Percentiles rank a stretch among this genome's conserved stretches.
Conservation (phyloP, 2,797 vertebrate species). For the Cephalopachus bancanus region DNA sequence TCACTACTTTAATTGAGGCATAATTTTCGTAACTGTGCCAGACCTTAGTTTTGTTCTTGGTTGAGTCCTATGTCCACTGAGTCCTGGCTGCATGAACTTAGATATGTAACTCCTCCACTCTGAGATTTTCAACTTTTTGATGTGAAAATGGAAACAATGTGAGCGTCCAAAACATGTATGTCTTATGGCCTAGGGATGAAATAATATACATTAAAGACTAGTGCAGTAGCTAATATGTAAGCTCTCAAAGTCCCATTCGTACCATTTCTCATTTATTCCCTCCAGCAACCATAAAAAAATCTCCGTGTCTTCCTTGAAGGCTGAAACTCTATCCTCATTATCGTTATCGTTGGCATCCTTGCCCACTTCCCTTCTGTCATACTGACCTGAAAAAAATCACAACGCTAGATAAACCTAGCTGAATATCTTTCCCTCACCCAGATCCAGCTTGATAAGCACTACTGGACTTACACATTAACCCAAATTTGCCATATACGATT, state of each 20-base stretch:
- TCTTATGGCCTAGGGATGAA: neutral
- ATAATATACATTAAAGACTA: neutral
- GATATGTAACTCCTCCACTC: neutral
- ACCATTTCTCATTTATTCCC: neutral
- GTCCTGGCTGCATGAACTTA: neutral
- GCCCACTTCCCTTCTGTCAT: neutral
- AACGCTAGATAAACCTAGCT: neutral
- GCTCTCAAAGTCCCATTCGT: neutral
- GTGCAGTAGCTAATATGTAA: neutral
- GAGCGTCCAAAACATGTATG: neutral
- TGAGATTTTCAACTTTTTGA: neutral
- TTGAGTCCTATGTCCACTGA: neutral
- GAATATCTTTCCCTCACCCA: neutral
- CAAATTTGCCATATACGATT: neutral
- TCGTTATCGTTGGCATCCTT: neutral
- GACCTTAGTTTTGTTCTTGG: neutral
- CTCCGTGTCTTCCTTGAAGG: neutral
- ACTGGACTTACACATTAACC: neutral
- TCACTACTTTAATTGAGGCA: neutral
- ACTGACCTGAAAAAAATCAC: neutral
- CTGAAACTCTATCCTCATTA: neutral
- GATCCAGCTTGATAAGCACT: neutral
- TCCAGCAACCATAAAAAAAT: neutral
- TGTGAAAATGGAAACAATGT: constrained; percentile 20
- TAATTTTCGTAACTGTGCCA: neutral